Evolutionary conservation across 2,113 vertebrate species (phyloP), one percentile per base, ranked within the genome.

Genomic region (Alectura lathami): DNA sequence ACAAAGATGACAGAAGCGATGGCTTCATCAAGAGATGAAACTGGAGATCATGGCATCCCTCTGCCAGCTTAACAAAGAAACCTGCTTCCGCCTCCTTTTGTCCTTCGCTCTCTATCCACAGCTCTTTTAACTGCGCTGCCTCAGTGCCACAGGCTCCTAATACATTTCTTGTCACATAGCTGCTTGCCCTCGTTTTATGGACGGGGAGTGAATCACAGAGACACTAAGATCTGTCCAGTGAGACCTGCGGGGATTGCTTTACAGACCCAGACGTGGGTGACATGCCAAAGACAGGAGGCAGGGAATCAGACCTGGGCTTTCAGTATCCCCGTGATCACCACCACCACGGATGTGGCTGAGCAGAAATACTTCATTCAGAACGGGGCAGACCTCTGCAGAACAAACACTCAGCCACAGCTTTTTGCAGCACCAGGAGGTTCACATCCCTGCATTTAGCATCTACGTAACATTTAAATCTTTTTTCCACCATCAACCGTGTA

Each of bases 261-360:
- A 17, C 40, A 34, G 21, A 3, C 2, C 29, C 14, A 34, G 21
- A 8, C 20, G 15, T 6, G 34, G 47, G 26, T 34, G 60, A 24
- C 32, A 2, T 0, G 5, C 47, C 3, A n/a, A 29, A 48, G 36
- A 2, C 17, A 63, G 16, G 0, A 0, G 43, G 13, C 32, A 80
- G 16, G 32, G 45, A 43, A 3, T 48, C 8, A 43, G 2, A 16
- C 16, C 38, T 32, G n/a, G 4, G 6, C 36, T 74, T 29, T 10
- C 27, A 50, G 16, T 24, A 36, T 10, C 10, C 3, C 43, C 13
- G 26, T 6, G 47, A 8, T 66, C 47, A 1, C 70, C 47, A 1
- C n/a, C 5, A 14, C 30, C 26, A 3, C 0, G 14, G 66, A 5
- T 18, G 42, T 34, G 54, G 67, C 3, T 2, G 6, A 3, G 21